phyloP scores from a whole-genome alignment of 2,888 invertebrate species.

The Microctonus brassicae region DNA sequence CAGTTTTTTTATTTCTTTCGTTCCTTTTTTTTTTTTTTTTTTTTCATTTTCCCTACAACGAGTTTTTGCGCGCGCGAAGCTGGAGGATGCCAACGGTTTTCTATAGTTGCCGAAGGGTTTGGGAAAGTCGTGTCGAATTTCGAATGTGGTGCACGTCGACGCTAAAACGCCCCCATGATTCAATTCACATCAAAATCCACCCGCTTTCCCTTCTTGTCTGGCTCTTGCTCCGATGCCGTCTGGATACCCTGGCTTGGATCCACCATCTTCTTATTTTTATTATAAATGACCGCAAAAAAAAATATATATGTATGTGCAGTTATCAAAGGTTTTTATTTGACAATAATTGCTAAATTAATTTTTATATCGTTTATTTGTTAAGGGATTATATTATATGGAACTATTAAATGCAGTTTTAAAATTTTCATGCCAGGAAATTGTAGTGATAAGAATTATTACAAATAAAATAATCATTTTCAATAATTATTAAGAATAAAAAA shows the following conservation, averaged over 20 bases:
- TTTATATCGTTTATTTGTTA: no score
- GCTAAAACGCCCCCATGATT: slow-evolving; percentile 69
- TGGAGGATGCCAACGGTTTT: slow-evolving; percentile 40
- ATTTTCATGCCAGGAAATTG: no score
- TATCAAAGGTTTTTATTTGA: no score
- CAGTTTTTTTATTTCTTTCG: not conserved
- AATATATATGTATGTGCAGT: not conserved
- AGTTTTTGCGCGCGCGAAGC: slow-evolving; percentile 1
- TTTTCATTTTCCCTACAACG: not conserved
- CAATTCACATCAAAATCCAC: slow-evolving; percentile 65
- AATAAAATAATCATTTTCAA: no score
- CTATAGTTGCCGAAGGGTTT: slow-evolving; percentile 42
- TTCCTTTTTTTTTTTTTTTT: not conserved
- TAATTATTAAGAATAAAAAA: no score
- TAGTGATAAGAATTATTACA: no score
- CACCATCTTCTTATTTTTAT: not conserved
- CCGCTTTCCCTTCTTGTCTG: slow-evolving; percentile 38
- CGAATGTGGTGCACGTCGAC: slow-evolving; percentile 65
- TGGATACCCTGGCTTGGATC: not conserved
- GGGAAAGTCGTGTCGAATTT: slow-evolving; percentile 52
- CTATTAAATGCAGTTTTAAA: no score
- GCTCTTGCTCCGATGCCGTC: slow-evolving; percentile 29
- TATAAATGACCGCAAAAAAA: not conserved
- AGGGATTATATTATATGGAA: no score
- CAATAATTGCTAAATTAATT: no score